A percentile compares a stretch with the other conserved stretches of the same genome.
Conservation (phyloP, 2,113 vertebrate genomes). For the Noctilio leporinus region DNA sequence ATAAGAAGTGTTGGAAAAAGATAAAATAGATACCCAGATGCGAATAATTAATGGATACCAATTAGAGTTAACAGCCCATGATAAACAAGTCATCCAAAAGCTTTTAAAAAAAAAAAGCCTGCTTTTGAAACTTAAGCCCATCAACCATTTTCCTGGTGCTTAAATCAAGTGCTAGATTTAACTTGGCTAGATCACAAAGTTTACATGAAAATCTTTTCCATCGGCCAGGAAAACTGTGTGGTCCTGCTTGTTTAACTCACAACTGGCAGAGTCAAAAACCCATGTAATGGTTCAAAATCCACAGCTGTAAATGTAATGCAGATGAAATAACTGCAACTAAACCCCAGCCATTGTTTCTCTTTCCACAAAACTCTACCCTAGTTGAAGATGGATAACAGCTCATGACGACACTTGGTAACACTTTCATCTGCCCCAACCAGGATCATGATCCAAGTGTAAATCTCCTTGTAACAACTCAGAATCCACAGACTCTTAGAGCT, state of each 20-base stretch:
- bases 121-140: slow-evolving; percentile 18
- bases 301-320: slow-evolving; percentile 50
- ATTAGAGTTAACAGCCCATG: neutral
- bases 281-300: slow-evolving; percentile 57
- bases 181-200: slow-evolving; percentile 45
- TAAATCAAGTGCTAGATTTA: slow-evolving; percentile 52
- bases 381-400: slow-evolving; percentile 20
- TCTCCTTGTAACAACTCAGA: neutral
- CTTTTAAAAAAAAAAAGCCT: neutral
- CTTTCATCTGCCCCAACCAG: neutral
- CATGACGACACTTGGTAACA: neutral
- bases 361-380: neutral
- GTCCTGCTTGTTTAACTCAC: slow-evolving; percentile 56
- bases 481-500: neutral
- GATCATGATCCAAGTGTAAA: slow-evolving; percentile 21
- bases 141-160: neutral
- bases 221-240: slow-evolving; percentile 50
- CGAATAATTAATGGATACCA: neutral
- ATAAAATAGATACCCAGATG: neutral
- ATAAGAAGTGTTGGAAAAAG: neutral
- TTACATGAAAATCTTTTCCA: slow-evolving; percentile 61
- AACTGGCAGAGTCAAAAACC: slow-evolving; percentile 53
- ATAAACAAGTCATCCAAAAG: neutral
- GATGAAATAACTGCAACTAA: slow-evolving; percentile 19
- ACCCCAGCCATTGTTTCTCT: slow-evolving; percentile 29